Conservation (phyloP, 1,140 invertebrate genomes). For the Cotesia vestalis region DNA sequence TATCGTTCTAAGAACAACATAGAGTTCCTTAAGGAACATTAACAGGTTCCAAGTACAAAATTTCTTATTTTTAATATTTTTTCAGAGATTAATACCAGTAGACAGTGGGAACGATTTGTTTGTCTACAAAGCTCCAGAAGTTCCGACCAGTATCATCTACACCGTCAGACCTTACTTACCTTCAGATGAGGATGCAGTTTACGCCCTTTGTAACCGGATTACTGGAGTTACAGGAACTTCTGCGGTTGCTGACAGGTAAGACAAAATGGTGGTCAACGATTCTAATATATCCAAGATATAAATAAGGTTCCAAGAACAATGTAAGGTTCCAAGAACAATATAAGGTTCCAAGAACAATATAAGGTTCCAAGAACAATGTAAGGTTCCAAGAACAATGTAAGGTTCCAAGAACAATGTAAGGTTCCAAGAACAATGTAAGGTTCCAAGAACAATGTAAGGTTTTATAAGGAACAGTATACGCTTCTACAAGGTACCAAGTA, state of each 20-base stretch:
- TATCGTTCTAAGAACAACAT: neutral
- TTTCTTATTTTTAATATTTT: conserved; percentile 41
- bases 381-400: neutral
- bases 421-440: neutral
- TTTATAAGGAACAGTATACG: too few species aligned
- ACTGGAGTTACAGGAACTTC: conserved; percentile 51
- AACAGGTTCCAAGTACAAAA: neutral
- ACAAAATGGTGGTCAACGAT: neutral
- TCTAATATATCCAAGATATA: too few species aligned
- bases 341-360: too few species aligned
- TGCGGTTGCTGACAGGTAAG: conserved; percentile 59
- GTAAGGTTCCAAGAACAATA: too few species aligned
- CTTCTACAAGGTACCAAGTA: too few species aligned
- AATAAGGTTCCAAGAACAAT: too few species aligned
- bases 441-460: neutral
- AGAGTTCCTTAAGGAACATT: neutral
- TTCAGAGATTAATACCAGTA: conserved; percentile 83
- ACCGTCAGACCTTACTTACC: conserved; percentile 78
- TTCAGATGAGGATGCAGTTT: conserved; percentile 74
- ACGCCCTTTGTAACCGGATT: conserved; percentile 71
- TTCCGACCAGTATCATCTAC: conserved; percentile 78
- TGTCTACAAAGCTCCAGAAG: conserved; percentile 85
- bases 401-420: neutral
- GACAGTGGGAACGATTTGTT: conserved; percentile 89
- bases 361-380: too few species aligned